Evolutionary conservation across 30 jellyfish, hydroid and myxozoan species (phyloP).

Genomic region (Chrysaora quinquecirrha): DNA sequence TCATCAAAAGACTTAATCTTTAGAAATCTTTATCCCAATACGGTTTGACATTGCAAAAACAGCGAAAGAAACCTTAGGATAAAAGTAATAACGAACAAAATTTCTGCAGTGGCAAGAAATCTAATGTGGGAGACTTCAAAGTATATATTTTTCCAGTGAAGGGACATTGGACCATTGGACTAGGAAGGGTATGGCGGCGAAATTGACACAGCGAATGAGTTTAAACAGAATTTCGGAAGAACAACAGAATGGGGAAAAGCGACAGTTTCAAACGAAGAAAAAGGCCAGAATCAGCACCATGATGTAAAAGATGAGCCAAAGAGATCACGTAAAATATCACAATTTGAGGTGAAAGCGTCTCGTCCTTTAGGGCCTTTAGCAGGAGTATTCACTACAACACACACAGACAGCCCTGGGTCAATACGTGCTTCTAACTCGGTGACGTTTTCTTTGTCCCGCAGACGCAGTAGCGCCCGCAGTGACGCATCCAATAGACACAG

Average conservation of each 20-base stretch:
- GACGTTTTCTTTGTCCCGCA: background rate
- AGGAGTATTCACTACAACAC: background rate
- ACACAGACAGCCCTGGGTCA: background rate
- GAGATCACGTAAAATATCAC: background rate
- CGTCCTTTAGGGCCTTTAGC: background rate
- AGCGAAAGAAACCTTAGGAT: too few relatives aligned
- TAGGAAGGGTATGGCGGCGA: too few relatives aligned
- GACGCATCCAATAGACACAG: background rate
- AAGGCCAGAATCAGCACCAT: background rate
- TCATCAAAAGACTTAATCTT: too few relatives aligned
- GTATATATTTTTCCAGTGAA: too few relatives aligned
- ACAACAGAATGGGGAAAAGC: background rate
- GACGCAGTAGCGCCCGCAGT: background rate
- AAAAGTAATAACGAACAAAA: too few relatives aligned
- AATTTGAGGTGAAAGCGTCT: background rate
- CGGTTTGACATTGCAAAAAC: too few relatives aligned
- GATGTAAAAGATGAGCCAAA: background rate
- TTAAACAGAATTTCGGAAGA: constrained; percentile 38
- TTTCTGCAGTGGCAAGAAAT: too few relatives aligned
- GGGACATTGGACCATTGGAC: too few relatives aligned
- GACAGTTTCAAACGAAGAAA: background rate
- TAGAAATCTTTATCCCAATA: too few relatives aligned
- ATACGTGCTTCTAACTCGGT: background rate
- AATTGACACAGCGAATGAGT: too few relatives aligned
- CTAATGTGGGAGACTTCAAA: too few relatives aligned